Base-by-base conservation (phyloP, 2,888 invertebrate species). In the Leptopilina myrica region DNA sequence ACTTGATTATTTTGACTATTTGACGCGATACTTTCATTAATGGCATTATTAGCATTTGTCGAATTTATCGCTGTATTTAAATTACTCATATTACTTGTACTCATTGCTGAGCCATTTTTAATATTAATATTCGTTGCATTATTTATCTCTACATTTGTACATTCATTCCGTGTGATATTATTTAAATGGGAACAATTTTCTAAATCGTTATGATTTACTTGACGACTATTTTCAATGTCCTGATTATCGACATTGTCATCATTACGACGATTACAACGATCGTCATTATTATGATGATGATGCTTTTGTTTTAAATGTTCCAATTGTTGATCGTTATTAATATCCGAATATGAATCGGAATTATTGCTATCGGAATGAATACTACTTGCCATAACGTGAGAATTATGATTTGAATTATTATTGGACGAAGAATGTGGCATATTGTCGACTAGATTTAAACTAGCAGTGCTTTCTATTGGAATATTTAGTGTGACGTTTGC, bases 81-180 rank as follows among this genome's bases (percentile, higher is more conserved):
- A 82, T 86, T 91, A 40, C 86, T 88, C 87, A 90, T 90, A 76
- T 90, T 89, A 78, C 88, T 88, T 2, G 88, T 86, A 49, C 86
- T 90, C 11, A 86, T 83, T 15, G 81, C 86, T 76, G 89, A 88
- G 11, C 90, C 90, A 76, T 91, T 91, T 81, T 87, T 90, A 79
- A 92, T 92, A 84, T 91, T 91, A 82, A 92, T 92, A 83, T 92
- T 92, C 81, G 91, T 91, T 82, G 90, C 91, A 82, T 92, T 92
- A 79, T 92, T 92, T 79, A 92, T 86, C 78, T 91, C 91, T 81
- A 91, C 91, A 79, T 91, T 91, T 81, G 91, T 90, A 87, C 91
- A 91, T 73, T 90, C 89, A 80, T 88, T 89, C 20, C 87, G 87
- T 4, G 77, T 33, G 8, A 53, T 26, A 8, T 78, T 83, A 56